phyloP scores from a whole-genome alignment of 2,888 invertebrate species.

The Leptinotarsa juncta region DNA sequence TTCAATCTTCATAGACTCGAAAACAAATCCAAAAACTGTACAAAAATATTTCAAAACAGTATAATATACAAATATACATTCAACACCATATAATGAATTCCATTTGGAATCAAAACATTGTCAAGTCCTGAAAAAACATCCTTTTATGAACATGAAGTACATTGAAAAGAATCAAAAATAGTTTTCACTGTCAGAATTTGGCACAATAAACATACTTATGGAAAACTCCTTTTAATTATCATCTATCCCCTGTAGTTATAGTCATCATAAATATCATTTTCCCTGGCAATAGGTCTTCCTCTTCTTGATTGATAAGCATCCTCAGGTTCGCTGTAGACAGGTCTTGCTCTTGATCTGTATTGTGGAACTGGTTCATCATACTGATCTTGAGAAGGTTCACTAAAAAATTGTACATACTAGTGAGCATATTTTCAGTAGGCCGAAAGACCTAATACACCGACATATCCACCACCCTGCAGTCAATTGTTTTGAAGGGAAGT shows the following conservation, averaged over 20 bases:
- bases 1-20: not conserved
- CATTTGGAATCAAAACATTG: too few relatives aligned
- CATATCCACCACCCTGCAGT: too few relatives aligned
- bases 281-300: constrained; percentile 37
- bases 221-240: not conserved
- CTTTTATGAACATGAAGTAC: too few relatives aligned
- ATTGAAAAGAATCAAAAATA: too few relatives aligned
- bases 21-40: not conserved
- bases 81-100: too few relatives aligned
- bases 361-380: constrained; percentile 25
- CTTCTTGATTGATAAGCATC: constrained; percentile 45
- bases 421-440: not conserved
- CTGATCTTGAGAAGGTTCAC: constrained; percentile 16
- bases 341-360: constrained; percentile 41
- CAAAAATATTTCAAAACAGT: too few relatives aligned
- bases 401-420: not conserved
- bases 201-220: not conserved
- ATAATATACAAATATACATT: too few relatives aligned
- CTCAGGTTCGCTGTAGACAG: constrained; percentile 41
- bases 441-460: too few relatives aligned
- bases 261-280: constrained; percentile 51
- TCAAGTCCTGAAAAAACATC: too few relatives aligned
- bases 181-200: not conserved
- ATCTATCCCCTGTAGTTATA: constrained; percentile 41
- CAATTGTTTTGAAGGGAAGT: too few relatives aligned